phyloP scores from a whole-genome alignment of 1,140 invertebrate species.

The Zaprionus africanus region DNA sequence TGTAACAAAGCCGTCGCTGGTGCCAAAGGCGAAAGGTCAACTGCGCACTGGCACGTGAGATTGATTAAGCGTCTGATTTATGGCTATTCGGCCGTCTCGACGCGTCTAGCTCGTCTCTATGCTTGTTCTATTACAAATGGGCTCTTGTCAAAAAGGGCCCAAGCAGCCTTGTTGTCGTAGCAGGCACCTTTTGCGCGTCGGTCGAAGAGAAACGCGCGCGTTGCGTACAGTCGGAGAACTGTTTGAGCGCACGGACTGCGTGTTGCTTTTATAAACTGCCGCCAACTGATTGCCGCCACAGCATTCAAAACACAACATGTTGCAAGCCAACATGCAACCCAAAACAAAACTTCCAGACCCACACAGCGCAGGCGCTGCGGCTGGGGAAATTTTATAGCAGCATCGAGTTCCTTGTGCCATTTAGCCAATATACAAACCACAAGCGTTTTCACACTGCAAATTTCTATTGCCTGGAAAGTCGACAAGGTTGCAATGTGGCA shows the following conservation, averaged over 20 bases:
- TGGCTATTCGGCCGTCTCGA: constrained; percentile 29
- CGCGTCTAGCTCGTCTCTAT: constrained; percentile 1
- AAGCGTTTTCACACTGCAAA: constrained; percentile 38
- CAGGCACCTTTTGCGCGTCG: neutral
- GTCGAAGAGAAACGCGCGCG: constrained; percentile 50
- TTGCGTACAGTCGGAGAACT: constrained; percentile 56
- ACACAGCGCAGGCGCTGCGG: constrained; percentile 45
- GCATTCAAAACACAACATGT: constrained; percentile 80
- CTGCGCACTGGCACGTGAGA: constrained; percentile 64
- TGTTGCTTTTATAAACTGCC: constrained; percentile 62
- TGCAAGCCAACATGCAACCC: constrained; percentile 59
- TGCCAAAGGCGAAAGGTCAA: constrained; percentile 50
- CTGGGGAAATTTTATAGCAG: constrained; percentile 16
- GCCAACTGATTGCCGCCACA: constrained; percentile 50
- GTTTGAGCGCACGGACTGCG: constrained; percentile 19
- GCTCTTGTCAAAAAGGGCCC: neutral
- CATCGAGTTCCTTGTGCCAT: neutral
- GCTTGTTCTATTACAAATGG: constrained; percentile 15
- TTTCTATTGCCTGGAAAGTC: neutral
- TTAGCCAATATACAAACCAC: constrained; percentile 50
- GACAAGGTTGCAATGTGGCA: neutral
- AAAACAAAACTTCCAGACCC: constrained; percentile 56
- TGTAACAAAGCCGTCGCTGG: constrained; percentile 19
- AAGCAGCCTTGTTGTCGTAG: neutral
- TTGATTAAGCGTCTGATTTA: constrained; percentile 76